A percentile compares a stretch with the other conserved stretches of the same genome.
These are phyloP conservation scores for Pontoporia blainvillei DNA, from an alignment of 2,113 vertebrate genomes.

Conservation along the genomic window DNA sequence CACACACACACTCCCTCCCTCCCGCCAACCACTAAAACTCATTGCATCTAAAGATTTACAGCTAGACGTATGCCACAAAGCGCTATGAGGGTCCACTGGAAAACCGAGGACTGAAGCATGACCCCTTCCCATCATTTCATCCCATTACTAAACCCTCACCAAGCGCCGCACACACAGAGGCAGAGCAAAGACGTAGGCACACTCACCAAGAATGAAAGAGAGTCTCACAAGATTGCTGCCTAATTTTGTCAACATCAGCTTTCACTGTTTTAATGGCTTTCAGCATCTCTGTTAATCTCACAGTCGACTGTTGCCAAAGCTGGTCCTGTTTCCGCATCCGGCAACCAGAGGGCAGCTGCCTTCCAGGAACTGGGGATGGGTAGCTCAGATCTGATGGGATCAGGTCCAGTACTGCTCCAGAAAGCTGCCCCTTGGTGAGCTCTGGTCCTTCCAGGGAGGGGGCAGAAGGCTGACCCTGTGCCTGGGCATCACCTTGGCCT, in stretches of 20 bases:
- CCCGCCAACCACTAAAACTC: not conserved
- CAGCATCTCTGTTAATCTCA: conserved; percentile 75
- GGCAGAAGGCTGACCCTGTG: not conserved
- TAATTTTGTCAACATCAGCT: conserved; percentile 82
- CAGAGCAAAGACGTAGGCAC: not conserved
- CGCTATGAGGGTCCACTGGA: not conserved
- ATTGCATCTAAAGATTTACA: not conserved
- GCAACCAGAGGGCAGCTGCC: conserved; percentile 86
- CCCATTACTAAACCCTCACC: not conserved
- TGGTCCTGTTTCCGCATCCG: conserved; percentile 86
- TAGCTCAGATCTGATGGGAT: conserved; percentile 78
- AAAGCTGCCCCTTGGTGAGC: not conserved
- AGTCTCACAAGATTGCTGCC: conserved; percentile 78
- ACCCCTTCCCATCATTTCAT: not conserved
- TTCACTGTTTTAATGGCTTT: conserved; percentile 79
- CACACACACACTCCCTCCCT: not conserved
- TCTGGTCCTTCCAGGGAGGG: conserved; percentile 30
- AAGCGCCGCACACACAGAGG: not conserved
- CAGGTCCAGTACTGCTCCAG: conserved; percentile 18
- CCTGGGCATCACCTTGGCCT: not conserved
- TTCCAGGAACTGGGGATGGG: conserved; percentile 84
- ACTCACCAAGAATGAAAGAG: conserved; percentile 91
- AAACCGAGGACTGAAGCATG: not conserved
- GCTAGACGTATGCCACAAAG: not conserved
- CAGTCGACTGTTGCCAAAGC: conserved; percentile 82